Evolutionary conservation across 2,888 invertebrate species (phyloP), one percentile per base, ranked within the genome.

Genomic region (Acronicta leporina): DNA sequence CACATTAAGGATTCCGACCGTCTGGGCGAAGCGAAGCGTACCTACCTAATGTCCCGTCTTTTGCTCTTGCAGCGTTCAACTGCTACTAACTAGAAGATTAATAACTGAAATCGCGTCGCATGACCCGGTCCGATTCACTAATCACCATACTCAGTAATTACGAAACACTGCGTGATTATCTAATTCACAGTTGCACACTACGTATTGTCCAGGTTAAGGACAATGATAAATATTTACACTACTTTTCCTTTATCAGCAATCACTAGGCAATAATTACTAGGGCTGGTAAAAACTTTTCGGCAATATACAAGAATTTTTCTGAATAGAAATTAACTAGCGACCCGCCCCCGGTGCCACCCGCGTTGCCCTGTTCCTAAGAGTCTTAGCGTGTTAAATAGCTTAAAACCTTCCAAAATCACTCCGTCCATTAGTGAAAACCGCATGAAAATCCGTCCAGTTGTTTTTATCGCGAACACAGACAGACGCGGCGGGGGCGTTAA

Each of bases 121-220:
- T 73, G 71, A 77, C 73, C 73, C 68, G 63, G 40, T 64, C 72
- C 49, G 63, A 63, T 73, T 63, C 60, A 56, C 48, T 74, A 68
- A 71, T 62, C 44, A 57, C 58, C 48, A 45, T 62, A 33, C 11
- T 33, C 11, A 4, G 11, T 33, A 62, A 72, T 63, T 68, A 63
- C 42, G 55, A 69, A 58, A 69, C 60, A 44, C 54, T 63, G 67
- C 70, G 59, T 67, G 73, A 55, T 50, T 43, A 48, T 53, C 50
- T n/a, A n/a, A n/a, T n/a, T n/a, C n/a, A n/a, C n/a, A 63, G 50
- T 63, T 48, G 48, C 45, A 38, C 38, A n/a, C 38, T n/a, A 13
- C 13, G 30, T 15, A 48, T 60, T 45, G 45, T 53, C 33, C 54
- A 52, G 61, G 45, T 42, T 52, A 67, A 52, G 49, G 55, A 67